A percentile compares a stretch with the other conserved stretches of the same genome.
Evolutionary conservation across 2,113 vertebrate genomes (phyloP).

Genomic region (Merops nubicus): DNA sequence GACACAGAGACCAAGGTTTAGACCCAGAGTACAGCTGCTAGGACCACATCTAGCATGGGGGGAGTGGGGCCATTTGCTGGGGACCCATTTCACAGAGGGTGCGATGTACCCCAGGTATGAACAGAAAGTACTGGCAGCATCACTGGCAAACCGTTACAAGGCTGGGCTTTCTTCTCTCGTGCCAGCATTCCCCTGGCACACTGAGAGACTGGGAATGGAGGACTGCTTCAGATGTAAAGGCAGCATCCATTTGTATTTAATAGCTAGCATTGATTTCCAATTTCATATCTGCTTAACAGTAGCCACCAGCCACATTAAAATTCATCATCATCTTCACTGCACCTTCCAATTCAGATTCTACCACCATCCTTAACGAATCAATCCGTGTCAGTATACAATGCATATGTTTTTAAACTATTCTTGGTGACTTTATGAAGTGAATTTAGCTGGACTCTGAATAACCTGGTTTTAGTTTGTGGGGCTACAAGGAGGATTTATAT

Average conservation of each 20-base stretch:
- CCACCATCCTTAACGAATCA: conserved; percentile 29
- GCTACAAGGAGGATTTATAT: neutral
- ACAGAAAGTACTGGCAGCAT: neutral
- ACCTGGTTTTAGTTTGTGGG: neutral
- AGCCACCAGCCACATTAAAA: conserved; percentile 52
- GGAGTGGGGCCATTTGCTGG: neutral
- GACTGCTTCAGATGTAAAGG: neutral
- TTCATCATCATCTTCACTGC: conserved; percentile 44
- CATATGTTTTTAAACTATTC: neutral
- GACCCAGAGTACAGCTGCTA: neutral
- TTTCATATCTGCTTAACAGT: conserved; percentile 58
- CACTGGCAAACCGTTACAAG: neutral
- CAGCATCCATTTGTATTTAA: conserved; percentile 48
- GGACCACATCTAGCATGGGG: neutral
- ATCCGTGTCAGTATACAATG: neutral
- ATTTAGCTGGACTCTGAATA: conserved; percentile 10
- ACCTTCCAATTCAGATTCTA: conserved; percentile 12
- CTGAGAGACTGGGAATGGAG: neutral
- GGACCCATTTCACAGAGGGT: neutral
- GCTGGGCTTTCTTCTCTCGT: neutral
- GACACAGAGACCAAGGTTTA: neutral
- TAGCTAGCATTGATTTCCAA: conserved; percentile 59
- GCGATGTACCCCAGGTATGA: neutral
- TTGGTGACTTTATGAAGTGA: neutral
- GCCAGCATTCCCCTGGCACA: neutral